Evolutionary conservation across 2,113 vertebrate genomes (phyloP).

Genomic region (Helogale parvula): DNA sequence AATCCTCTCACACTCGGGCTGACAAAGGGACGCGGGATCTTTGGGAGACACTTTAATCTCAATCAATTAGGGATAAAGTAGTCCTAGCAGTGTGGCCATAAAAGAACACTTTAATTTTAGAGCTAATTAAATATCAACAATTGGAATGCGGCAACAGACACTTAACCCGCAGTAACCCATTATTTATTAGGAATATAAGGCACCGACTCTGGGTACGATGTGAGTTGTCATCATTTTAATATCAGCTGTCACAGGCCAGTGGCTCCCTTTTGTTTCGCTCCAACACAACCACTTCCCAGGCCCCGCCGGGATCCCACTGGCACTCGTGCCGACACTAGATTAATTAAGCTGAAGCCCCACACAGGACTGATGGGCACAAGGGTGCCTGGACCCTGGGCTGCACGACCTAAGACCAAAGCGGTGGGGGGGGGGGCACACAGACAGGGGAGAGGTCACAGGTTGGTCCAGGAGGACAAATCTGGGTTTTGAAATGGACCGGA

Average conservation of each 20-base stretch:
- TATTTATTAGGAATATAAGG: slow-evolving; percentile 85
- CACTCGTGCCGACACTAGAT: slow-evolving; percentile 73
- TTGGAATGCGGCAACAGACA: slow-evolving; percentile 84
- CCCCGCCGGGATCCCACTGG: slow-evolving; percentile 69
- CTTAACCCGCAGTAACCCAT: slow-evolving; percentile 88
- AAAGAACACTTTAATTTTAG: slow-evolving; percentile 87
- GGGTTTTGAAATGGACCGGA: background rate
- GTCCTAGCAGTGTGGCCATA: slow-evolving; percentile 77
- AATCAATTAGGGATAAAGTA: slow-evolving; percentile 85
- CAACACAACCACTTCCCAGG: slow-evolving; percentile 71
- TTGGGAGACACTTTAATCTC: slow-evolving; percentile 82
- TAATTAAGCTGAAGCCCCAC: slow-evolving; percentile 79
- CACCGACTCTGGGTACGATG: slow-evolving; percentile 77
- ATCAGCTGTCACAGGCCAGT: slow-evolving; percentile 84
- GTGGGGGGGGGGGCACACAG: accelerated
- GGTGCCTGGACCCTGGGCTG: background rate
- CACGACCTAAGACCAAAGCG: background rate
- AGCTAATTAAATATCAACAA: slow-evolving; percentile 91
- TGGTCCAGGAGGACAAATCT: background rate
- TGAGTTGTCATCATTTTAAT: slow-evolving; percentile 86
- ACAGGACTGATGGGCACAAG: background rate
- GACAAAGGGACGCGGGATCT: slow-evolving; percentile 42
- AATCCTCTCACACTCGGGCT: slow-evolving; percentile 58
- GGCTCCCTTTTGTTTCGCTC: slow-evolving; percentile 82
- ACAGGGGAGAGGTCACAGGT: too few relatives aligned